Evolutionary conservation across 2,888 invertebrate genomes (phyloP), one percentile per base, ranked within the genome.

Genomic region (Plebejus anna): DNA sequence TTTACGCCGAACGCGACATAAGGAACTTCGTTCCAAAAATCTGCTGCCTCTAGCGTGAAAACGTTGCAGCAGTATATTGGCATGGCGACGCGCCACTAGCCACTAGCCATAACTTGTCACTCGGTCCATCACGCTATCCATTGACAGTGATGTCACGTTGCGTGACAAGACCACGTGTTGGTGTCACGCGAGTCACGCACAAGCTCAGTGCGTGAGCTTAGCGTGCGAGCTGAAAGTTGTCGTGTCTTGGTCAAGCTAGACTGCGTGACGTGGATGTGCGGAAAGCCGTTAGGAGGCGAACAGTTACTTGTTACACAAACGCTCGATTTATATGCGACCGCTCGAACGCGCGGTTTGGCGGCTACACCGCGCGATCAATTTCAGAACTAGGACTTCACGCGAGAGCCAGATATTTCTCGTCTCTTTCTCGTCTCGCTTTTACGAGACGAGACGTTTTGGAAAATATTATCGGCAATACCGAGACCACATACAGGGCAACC

Each of bases 91-190:
- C 55, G 13, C 13, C 5, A 7, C 42, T 32, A 6, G 1, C 38
- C 42, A 42, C 42, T 42, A 42, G 9, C 57, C 55, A 55, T 55
- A 22, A 22, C 59, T 28, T 61, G 61, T 61, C 87, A 81, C 79
- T 32, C 42, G 71, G 71, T 71, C 80, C 83, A 88, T 88, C 91
- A 92, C 92, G 92, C 92, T 81, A 92, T 89, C 86, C 92, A 92
- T 93, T 92, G 92, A 92, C 87, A 84, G 81, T 82, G 86, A 84
- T 89, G 88, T 88, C 86, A 81, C 81, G 84, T 91, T 85, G 92
- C 92, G 92, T 92, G 92, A 81, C 80, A 75, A 76, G 66, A 82
- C 82, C 91, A 91, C 92, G 91, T 92, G 90, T 87, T 81, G 80
- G 77, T 79, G 81, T 83, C 84, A 81, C 83, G 85, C 84, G 84